Base-by-base conservation (phyloP, 2,113 vertebrate species). In the Cochlearius cochlearius region DNA sequence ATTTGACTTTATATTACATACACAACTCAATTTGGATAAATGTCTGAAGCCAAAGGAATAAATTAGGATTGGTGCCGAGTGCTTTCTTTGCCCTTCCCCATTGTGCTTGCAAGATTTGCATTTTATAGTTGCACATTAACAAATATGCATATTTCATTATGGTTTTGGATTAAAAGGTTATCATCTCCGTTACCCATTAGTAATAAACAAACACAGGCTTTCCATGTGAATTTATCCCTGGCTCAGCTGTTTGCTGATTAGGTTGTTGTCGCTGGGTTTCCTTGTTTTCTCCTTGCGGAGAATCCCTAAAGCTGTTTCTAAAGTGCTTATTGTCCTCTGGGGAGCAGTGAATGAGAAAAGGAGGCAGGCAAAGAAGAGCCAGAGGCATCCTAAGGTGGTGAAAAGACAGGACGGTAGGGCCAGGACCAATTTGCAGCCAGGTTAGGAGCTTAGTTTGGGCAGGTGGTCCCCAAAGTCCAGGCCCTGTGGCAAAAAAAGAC, bases 71-170 rank as follows among this genome's bases (percentile, higher is more conserved):
- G 93, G 92, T 94, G 91, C 89, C 76, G 86, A 96, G 82, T 68
- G 86, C 95, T 91, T 96, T 92, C 96, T 95, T 96, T 96, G 95
- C 94, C 96, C 94, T 96, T 97, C 95, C 94, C 94, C 92, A 96
- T 97, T 97, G 97, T 97, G 94, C 94, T 96, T 94, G 96, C 93
- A 94, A 96, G 96, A 97, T 97, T 97, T 96, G 94, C 97, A 97
- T 97, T 97, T 97, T 97, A 97, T 97, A 97, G 97, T 96, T 96
- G 96, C 92, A 93, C 95, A 97, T 97, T 97, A 94, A 97, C 96
- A 97, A 97, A 98, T 98, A 98, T 98, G 98, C 97, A 98, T 97
- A 98, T 98, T 97, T 97, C 97, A 97, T 98, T 98, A 97, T 96
- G 93, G 93, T 96, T 96, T 96, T 97, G 96, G 96, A 97, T 97